phyloP scores from a whole-genome alignment of 2,113 vertebrate species.

The Emydura subglobosa region DNA sequence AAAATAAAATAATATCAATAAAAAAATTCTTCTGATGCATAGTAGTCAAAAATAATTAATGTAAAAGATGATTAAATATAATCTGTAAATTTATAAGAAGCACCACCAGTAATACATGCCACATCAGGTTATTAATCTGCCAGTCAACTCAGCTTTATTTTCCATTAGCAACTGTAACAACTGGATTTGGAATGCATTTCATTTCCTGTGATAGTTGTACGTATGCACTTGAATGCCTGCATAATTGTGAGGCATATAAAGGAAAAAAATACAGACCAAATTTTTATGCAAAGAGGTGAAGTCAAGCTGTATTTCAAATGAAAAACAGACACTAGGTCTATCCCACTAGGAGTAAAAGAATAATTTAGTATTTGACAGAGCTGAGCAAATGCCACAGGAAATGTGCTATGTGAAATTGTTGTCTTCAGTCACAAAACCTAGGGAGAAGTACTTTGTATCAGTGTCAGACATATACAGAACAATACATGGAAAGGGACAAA shows the following conservation, averaged over 20 bases:
- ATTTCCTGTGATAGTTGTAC: background rate
- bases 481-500: background rate
- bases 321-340: background rate
- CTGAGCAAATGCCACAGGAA: background rate
- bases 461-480: background rate
- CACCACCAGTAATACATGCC: background rate
- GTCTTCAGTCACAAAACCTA: background rate
- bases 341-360: background rate
- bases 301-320: background rate
- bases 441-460: background rate
- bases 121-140: background rate
- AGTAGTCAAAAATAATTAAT: background rate
- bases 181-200: background rate
- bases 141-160: background rate
- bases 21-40: background rate
- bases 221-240: fast-evolving
- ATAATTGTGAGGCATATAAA: background rate
- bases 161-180: background rate
- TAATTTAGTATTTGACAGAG: background rate
- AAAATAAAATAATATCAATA: fast-evolving
- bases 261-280: background rate
- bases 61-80: background rate
- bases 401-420: fast-evolving
- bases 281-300: background rate
- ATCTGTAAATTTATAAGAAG: background rate